These are phyloP conservation scores for Acinonyx jubatus DNA, from an alignment of 2,113 vertebrate genomes.

Conservation along the genomic window DNA sequence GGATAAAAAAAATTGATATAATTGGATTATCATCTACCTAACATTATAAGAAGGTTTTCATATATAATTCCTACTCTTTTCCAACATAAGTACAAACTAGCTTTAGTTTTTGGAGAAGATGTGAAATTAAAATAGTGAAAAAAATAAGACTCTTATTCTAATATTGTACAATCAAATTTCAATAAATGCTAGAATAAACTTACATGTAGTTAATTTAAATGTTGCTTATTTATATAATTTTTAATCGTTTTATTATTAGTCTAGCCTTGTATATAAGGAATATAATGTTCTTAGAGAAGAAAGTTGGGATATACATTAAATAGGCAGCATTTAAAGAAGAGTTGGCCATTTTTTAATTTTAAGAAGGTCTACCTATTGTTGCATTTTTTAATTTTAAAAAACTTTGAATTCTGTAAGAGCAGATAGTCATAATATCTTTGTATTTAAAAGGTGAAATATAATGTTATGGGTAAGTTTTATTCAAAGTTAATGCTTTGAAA, in stretches of 20 bases:
- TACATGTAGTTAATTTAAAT: conserved; percentile 63
- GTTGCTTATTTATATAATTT: conserved; percentile 1
- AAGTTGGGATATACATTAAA: conserved; percentile 5
- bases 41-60: conserved; percentile 23
- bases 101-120: conserved; percentile 46
- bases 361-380: conserved; percentile 36
- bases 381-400: conserved; percentile 22
- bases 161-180: conserved; percentile 8
- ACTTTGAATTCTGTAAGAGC: not conserved
- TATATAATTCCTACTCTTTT: conserved; percentile 27
- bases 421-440: conserved; percentile 16
- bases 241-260: conserved; percentile 43
- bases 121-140: conserved; percentile 55
- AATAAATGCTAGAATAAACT: not conserved
- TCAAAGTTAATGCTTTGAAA: conserved; percentile 35
- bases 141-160: not conserved
- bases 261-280: conserved; percentile 5
- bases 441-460: conserved; percentile 47
- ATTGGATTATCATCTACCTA: conserved; percentile 31
- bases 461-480: conserved; percentile 32
- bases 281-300: conserved; percentile 29
- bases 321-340: conserved; percentile 34
- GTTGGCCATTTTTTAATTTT: conserved; percentile 29
- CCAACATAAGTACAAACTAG: conserved; percentile 35
- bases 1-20: conserved; percentile 26